A percentile compares a stretch with the other conserved stretches of the same genome.
phyloP scores from a whole-genome alignment of 1,140 invertebrate species.

The Olivierus martensii region DNA sequence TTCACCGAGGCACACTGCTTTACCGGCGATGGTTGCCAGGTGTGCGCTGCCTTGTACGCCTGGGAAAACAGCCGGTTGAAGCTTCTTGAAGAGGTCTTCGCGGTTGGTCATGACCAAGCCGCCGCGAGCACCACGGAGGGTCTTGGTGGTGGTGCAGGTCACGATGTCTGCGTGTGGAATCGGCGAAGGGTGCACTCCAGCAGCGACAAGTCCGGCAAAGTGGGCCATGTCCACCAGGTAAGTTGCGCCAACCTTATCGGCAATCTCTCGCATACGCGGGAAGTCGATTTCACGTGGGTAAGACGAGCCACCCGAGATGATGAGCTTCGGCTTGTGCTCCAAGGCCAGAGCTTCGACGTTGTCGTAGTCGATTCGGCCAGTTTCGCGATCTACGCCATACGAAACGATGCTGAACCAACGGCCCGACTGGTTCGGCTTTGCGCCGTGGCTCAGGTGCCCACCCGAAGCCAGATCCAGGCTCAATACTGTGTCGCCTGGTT shows the following conservation, averaged over 20 bases:
- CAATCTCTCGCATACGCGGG: neutral
- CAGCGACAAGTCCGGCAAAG: conserved; percentile 2
- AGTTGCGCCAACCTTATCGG: conserved; percentile 1
- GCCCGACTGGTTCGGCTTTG: neutral
- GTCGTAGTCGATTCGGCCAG: neutral
- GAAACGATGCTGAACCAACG: neutral
- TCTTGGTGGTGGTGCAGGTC: conserved; percentile 1
- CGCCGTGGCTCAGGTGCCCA: conserved; percentile 2
- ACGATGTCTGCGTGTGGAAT: conserved; percentile 1
- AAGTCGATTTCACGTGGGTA: conserved; percentile 1
- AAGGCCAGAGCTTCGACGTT: neutral
- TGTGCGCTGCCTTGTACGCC: neutral
- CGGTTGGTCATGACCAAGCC: neutral
- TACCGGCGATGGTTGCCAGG: conserved; percentile 2
- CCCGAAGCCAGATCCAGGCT: neutral
- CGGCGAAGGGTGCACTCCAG: neutral
- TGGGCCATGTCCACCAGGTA: conserved; percentile 6
- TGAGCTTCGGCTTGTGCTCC: neutral
- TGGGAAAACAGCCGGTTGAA: neutral
- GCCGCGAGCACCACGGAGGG: neutral
- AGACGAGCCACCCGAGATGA: conserved; percentile 5
- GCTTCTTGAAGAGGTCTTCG: neutral
- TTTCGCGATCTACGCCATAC: neutral
- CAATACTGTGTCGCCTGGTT: neutral
- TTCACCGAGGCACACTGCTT: conserved; percentile 4